Base-by-base conservation (phyloP, 53 echinoderm and acorn worm species). In the Mesocentrotus franciscanus region DNA sequence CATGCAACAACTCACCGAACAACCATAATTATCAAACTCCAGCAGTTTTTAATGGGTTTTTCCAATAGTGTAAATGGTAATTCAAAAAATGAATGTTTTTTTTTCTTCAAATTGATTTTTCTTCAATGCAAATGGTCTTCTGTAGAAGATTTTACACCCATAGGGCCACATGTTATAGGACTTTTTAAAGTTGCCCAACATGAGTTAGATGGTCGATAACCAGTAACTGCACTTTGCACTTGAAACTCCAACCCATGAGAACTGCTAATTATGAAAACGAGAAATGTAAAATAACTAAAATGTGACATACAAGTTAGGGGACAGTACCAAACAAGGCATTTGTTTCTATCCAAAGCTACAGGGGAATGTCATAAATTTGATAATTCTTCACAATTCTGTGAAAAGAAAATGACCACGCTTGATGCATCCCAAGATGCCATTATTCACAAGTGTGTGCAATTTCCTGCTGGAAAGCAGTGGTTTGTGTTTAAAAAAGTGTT, bases 391-490 rank as follows among this genome's bases (percentile, higher is more conserved):
- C 58, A 16, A 85, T 85, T 85, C 39, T 76, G 76, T 76, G 76
- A 42, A 22, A 42, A 39, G 34, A 79, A 81, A 85, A 85, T 26
- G 56, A 57, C 56, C 26, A 56, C 26, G n/a, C 35, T 16, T 2
- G 42, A 83, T 83, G 8, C 20, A 49, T 85, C 57, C 58, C 85
- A 24, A 17, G 85, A 7, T 58, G 85, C 57, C 85, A 58, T 58
- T 85, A 56, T 85, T 85, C 85, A 58, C 57, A 57, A 85, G 11
- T 85, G 56, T 85, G 85, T 58, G 85, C 56, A 56, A 85, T 85
- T 85, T 85, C 85, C 85, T 85, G 26, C 56, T 57, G 2, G n/a
- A 58, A 58, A 20, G 56, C 85, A 10, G 58, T 85, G 85, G 85
- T 85, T 85, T 56, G 85, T 11, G 8, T 83, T 83, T 3, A 83